Evolutionary conservation across 2,113 vertebrate species (phyloP), one percentile per base, ranked within the genome.

Genomic region (Corythornis vintsioides): DNA sequence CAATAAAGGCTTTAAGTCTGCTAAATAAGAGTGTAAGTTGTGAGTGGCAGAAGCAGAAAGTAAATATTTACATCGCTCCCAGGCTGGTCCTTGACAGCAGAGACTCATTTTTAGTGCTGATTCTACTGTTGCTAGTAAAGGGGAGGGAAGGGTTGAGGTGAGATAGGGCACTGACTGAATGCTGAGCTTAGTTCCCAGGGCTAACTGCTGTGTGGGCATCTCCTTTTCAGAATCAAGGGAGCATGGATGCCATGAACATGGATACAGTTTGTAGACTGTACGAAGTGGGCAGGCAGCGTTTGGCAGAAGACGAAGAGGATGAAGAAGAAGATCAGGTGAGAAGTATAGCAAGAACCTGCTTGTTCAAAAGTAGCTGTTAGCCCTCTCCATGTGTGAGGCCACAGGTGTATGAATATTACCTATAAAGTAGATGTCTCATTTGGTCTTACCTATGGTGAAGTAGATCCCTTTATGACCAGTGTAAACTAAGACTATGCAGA

Each of bases 221-320:
- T 96, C 42, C 69, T 26, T 87, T 90, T 50, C 94, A 99, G 99
- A 99, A 99, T 89, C 99, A 99, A 89, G 97, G 98, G 70, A 98
- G 98, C 84, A 98, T 98, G 97, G 99, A 99, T 96, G 98, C 99
- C 7, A 98, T 99, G 79, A 99, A 99, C 97, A 99, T 99, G 94
- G 99, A 99, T 97, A 99, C 99, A 0, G 99, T 99, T n/a, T 99
- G 99, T 95, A 97, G 99, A 56, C 98, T 99, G 5, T 99, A 99
- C 83, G 99, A 99, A 95, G 99, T 99, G 65, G 99, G 99, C 38
- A 97, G 99, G 56, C 99, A 99, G 95, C 98, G 99, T 43, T 96
- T 99, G 82, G 99, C 99, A 45, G 99, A 99, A 96, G 99, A 99
- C 90, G 99, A 99, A 78, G 99, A 99, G 86, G 99, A 99, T 71